Evolutionary conservation across 2,113 vertebrate genomes (phyloP), one percentile per base, ranked within the genome.

Genomic region (Azemiops feae): DNA sequence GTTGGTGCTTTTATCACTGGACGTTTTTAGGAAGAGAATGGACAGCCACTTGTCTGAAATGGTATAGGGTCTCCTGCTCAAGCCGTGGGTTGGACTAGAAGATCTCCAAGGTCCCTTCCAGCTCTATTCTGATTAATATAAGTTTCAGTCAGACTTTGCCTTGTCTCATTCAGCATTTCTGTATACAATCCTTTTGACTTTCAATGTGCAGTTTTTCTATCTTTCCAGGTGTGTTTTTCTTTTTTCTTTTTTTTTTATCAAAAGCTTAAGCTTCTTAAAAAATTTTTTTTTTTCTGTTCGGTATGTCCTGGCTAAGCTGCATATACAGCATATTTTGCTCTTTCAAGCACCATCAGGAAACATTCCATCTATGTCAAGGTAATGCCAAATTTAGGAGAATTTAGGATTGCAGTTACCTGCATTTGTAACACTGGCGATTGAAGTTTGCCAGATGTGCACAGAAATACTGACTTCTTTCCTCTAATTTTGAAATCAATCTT

Each of bases 391-490:
- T 55, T 87, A 85, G 30, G 81, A 23, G 27, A 39, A 50, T n/a
- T 58, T 87, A 30, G n/a, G 45, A 11, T 57, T 47, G 53, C 52
- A 14, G 58, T 91, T 50, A 20, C n/a, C 25, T 85, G n/a, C 5
- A 11, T 54, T 45, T 34, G n/a, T 30, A 81, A 22, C 18, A 8
- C 34, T 81, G 7, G 74, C 1, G 2, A 81, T 18, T 57, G 45
- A 89, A 86, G 47, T 64, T 4, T 25, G 94, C 89, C 58, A 89
- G 92, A 50, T 93, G 93, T 91, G 43, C 85, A 89, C 90, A 94
- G 89, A 94, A 95, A 92, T 6, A 74, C 6, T 74, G 27, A 52
- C 93, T 93, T 90, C 30, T 95, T 95, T 94, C 43, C 94, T 47
- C 53, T 92, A 89, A 54, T 55, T 39, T 93, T 0, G 9, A 3